Evolutionary conservation across 92 coral and sea anemone genomes (phyloP).

Genomic region (Zoanthus solanderi): DNA sequence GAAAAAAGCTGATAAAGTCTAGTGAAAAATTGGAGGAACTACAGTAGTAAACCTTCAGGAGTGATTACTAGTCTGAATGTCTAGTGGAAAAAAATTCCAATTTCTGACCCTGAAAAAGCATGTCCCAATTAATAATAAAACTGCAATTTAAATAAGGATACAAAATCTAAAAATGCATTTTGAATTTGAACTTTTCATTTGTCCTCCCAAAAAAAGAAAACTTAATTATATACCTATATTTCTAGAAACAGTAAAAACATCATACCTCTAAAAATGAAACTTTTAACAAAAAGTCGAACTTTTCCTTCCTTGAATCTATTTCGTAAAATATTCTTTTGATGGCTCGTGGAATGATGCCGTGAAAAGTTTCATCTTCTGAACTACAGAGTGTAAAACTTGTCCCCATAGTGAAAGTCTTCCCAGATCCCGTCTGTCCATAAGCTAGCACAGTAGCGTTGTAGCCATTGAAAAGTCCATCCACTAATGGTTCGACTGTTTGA

Average conservation of each 20-base stretch:
- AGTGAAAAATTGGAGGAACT: no score
- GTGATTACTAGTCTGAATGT: no score
- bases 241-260: not conserved
- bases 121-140: no score
- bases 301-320: slow-evolving; percentile 76
- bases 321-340: slow-evolving; percentile 72
- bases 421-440: slow-evolving; percentile 98
- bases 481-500: slow-evolving; percentile 79
- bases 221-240: no score
- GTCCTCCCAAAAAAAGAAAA: no score
- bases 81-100: no score
- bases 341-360: slow-evolving; percentile 90
- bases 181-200: no score
- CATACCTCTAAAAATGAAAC: slow-evolving; percentile 94
- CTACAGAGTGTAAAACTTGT: slow-evolving; percentile 80
- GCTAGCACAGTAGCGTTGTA: slow-evolving; percentile 97
- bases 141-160: no score
- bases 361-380: slow-evolving; percentile 67
- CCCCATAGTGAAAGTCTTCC: slow-evolving; percentile 96
- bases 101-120: no score
- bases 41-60: no score
- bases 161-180: no score
- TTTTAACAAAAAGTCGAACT: slow-evolving; percentile 78
- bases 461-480: slow-evolving; percentile 85
- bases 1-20: no score